A percentile compares a stretch with the other conserved stretches of the same genome.
Conservation (phyloP, 2,797 vertebrate species). For the Otus scops region DNA sequence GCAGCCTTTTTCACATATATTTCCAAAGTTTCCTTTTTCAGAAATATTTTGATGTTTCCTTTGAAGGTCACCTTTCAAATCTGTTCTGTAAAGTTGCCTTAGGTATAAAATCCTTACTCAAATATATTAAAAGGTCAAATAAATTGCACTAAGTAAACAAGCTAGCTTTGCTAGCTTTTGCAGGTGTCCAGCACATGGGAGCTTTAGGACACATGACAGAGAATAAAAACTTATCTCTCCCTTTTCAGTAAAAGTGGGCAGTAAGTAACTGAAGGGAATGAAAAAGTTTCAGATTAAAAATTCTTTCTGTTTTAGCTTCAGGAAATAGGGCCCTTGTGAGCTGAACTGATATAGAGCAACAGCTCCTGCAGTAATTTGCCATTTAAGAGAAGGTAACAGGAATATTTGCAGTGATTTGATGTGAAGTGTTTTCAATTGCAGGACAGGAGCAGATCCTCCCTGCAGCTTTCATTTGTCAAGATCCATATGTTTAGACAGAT, state of each 20-base stretch:
- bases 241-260: constrained; percentile 33
- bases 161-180: constrained; percentile 57
- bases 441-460: constrained; percentile 34
- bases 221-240: constrained; percentile 67
- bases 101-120: constrained; percentile 70
- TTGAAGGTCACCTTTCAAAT: constrained; percentile 68
- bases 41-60: constrained; percentile 53
- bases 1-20: constrained; percentile 6
- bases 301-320: constrained; percentile 16
- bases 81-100: constrained; percentile 55
- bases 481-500: constrained; percentile 60
- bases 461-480: constrained; percentile 56
- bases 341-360: constrained; percentile 4
- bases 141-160: constrained; percentile 67
- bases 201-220: constrained; percentile 38
- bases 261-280: constrained; percentile 1
- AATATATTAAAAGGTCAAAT: constrained; percentile 75
- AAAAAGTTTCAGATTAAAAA: constrained; percentile 19
- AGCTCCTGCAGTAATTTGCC: background rate
- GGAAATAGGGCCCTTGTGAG: background rate
- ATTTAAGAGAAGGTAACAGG: background rate
- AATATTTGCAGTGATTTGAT: constrained; percentile 20
- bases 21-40: constrained; percentile 56
- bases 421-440: constrained; percentile 45
- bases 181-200: constrained; percentile 63